A percentile compares a stretch with the other conserved stretches of the same genome.
These are phyloP conservation scores for Ceriagrion tenellum DNA, from an alignment of 2,888 invertebrate genomes.

Conservation along the genomic window DNA sequence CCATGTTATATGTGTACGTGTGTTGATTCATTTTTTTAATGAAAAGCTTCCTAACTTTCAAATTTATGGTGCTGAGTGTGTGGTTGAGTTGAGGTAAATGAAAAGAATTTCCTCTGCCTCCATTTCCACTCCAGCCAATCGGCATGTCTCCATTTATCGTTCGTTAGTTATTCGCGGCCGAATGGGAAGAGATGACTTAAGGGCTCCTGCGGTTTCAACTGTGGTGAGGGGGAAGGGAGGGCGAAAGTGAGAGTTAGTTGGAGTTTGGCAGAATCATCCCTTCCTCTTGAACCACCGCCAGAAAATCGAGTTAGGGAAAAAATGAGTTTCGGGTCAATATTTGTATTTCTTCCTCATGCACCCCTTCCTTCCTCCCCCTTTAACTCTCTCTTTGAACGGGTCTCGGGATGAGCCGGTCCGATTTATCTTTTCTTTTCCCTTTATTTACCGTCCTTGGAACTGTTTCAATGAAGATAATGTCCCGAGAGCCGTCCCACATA, in stretches of 20 bases:
- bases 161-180: neutral
- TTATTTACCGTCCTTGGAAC: slow-evolving; percentile 8
- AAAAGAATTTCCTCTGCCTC: neutral
- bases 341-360: neutral
- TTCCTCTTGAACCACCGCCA: slow-evolving; percentile 1
- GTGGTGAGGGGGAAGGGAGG: neutral
- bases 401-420: neutral
- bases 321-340: slow-evolving; percentile 16
- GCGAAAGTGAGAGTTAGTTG: neutral
- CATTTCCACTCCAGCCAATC: neutral
- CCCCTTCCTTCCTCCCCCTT: neutral
- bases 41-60: too few relatives aligned
- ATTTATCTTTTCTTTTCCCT: neutral
- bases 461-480: slow-evolving; percentile 22
- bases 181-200: neutral
- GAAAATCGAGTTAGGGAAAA: neutral
- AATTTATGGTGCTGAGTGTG: too few relatives aligned
- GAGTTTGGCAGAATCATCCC: neutral
- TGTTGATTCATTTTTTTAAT: too few relatives aligned
- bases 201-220: neutral
- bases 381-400: neutral
- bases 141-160: neutral
- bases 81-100: too few relatives aligned
- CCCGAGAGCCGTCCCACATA: neutral
- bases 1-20: too few relatives aligned